Evolutionary conservation across 2,113 vertebrate species (phyloP).

Genomic region (Tupaia chinensis): DNA sequence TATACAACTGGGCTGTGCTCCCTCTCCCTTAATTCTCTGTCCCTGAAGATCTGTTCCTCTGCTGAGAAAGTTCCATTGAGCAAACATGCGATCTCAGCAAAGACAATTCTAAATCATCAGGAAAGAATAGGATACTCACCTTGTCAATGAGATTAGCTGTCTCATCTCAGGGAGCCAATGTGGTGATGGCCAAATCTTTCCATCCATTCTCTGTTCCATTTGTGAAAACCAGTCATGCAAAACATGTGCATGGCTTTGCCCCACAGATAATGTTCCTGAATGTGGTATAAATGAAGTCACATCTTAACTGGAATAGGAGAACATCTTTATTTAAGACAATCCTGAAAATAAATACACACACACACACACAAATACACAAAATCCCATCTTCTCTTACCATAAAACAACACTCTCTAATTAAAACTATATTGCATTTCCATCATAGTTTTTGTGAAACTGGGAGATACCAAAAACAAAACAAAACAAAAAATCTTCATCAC

Average conservation of each 20-base stretch:
- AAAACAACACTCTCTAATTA: constrained; percentile 8
- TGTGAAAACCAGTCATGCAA: not conserved
- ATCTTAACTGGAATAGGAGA: constrained; percentile 30
- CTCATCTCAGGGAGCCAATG: not conserved
- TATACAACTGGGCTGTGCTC: not conserved
- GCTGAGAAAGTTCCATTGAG: not conserved
- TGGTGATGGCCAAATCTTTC: not conserved
- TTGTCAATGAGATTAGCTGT: not conserved
- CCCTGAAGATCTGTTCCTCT: not conserved
- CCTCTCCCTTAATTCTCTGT: not conserved
- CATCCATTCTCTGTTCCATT: not conserved
- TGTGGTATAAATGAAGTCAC: constrained; percentile 12
- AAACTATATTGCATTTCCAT: constrained; percentile 36
- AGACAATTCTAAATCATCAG: not conserved
- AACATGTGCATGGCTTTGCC: not conserved
- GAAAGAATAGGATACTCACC: not conserved
- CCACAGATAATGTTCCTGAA: not conserved
- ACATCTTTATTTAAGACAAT: constrained; percentile 5
- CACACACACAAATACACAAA: not conserved
- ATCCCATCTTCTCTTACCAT: not conserved
- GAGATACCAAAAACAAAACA: not conserved
- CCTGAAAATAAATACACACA: not conserved
- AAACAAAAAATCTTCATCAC: not conserved
- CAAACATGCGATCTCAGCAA: not conserved
- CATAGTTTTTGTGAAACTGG: constrained; percentile 33